Evolutionary conservation across 2,113 vertebrate genomes (phyloP).

Genomic region (Rhagologus leucostigma): DNA sequence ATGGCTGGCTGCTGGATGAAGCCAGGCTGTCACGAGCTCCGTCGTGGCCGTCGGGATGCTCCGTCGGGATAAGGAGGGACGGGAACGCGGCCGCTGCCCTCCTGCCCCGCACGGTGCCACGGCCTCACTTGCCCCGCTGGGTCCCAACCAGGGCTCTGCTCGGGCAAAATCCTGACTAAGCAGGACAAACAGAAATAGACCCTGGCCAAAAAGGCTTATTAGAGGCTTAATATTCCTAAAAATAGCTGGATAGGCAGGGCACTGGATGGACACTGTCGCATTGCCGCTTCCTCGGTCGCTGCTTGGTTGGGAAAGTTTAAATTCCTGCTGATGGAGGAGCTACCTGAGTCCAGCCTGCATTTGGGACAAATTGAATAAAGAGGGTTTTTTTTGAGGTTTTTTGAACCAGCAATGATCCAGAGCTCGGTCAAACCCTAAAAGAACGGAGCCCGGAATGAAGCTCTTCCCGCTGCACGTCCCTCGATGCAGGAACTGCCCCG

Average conservation of each 20-base stretch:
- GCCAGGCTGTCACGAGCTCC: background rate
- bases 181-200: background rate
- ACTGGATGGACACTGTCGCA: fast-evolving
- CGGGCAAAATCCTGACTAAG: background rate
- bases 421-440: background rate
- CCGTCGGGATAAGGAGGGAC: background rate
- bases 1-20: background rate
- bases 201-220: background rate
- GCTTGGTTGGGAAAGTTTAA: background rate
- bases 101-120: background rate
- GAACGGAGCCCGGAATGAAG: fast-evolving
- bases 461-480: fast-evolving
- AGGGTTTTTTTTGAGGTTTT: background rate
- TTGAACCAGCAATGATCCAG: background rate
- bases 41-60: background rate
- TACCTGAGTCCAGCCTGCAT: background rate
- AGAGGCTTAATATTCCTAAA: constrained; percentile 1
- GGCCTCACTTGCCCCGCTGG: background rate
- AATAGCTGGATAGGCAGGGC: background rate
- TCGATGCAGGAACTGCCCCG: fast-evolving
- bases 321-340: background rate
- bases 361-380: background rate
- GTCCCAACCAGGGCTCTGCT: background rate
- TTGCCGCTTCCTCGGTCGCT: background rate
- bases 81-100: background rate